Evolutionary conservation across 2,888 invertebrate genomes (phyloP), one percentile per base, ranked within the genome.

Genomic region (Nemoura dubitans): DNA sequence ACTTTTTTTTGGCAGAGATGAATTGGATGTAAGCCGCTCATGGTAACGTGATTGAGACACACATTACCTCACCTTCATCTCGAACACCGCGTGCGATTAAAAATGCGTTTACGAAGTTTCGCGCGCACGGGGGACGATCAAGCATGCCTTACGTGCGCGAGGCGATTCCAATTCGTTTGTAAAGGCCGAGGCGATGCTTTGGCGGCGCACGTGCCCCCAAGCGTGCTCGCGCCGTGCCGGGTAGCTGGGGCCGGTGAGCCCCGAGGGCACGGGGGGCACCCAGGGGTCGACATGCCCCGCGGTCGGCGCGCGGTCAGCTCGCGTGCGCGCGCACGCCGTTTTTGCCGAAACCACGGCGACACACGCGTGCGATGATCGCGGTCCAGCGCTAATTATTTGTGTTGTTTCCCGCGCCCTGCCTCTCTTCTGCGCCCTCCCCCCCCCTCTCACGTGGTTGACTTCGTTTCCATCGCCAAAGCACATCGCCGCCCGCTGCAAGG

Each of bases 341-440:
- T 21, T 21, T 14, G 16, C 59, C 59, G 21, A n/a, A n/a, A n/a
- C n/a, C 59, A 59, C 59, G 21, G n/a, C 59, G 14, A 59, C 10
- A 59, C 59, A 59, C 59, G 21, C 59, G 16, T 29, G 81, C 81
- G 30, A 36, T 21, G 16, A 30, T 27, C n/a, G 10, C 30, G 81
- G n/a, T 16, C 21, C 81, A n/a, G n/a, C 83, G 29, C 42, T 42
- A 83, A 83, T 83, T 83, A 83, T 83, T 83, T 83, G 83, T 83
- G 83, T 83, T 83, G 83, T 36, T 83, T 42, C 42, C 25, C 83
- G 7, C 43, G 83, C 43, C 10, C n/a, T 25, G 3, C 14, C 21
- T 59, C 59, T 14, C 59, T 16, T 59, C 1, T 21, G 59, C 14
- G 3, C 1, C 6, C 59, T n/a, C n/a, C n/a, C n/a, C n/a, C n/a